Evolutionary conservation across 2,888 invertebrate genomes (phyloP), one percentile per base, ranked within the genome.

Genomic region (Macrosoma leucophasiata): DNA sequence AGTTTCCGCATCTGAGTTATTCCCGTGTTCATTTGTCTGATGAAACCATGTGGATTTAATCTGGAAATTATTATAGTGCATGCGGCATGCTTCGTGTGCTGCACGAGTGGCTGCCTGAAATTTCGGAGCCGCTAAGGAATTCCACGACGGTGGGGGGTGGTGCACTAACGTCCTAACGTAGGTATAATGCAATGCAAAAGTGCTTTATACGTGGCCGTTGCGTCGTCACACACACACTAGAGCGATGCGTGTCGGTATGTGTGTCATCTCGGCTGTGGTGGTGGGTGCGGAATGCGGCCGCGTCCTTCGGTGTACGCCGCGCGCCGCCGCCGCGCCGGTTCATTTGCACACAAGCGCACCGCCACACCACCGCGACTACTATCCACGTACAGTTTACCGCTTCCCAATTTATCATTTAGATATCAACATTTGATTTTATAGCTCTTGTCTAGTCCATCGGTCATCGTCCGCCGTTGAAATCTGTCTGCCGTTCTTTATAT

Each of bases 271-370:
- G 60, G 47, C 48, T 71, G 75, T 70, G 58, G 63, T 69, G 59
- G 74, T 70, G 71, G 66, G 60, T 51, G 58, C 52, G 82, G 82
- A 82, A 82, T 82, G 82, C 81, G 82, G 79, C 69, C 81, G 69
- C 79, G 82, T 82, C 82, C 82, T 82, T 82, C 81, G 76, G 58
- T 70, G 70, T 72, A 73, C 74, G 68, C 59, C 62, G 63, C 39
- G n/a, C n/a, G n/a, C n/a, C n/a, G n/a, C n/a, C n/a, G n/a, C n/a
- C n/a, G n/a, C 64, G 63, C 59, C 69, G 69, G 67, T 71, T 76
- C 78, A 78, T 78, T 79, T 78, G 79, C 82, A 78, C 76, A 78
- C 71, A 72, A 68, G 58, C 75, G 59, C 58, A 64, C 63, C 50
- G 46, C 56, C 47, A 39, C n/a, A n/a, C n/a, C n/a, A n/a, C n/a